Evolutionary conservation across 2,113 vertebrate genomes (phyloP).

Genomic region (Phylloscopus trochiloides): DNA sequence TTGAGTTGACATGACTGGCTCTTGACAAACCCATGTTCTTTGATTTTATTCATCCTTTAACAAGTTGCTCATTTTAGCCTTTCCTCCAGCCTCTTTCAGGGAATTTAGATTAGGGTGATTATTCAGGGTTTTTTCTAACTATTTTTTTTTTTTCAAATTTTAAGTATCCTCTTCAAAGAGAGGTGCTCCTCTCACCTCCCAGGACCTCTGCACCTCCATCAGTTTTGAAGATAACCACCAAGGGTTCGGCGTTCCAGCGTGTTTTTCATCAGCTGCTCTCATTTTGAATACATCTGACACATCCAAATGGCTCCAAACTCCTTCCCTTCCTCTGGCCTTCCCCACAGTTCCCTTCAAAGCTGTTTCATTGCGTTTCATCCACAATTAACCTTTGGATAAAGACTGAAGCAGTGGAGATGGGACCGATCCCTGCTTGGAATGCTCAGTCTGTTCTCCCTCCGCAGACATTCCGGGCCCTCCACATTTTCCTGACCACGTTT

Average conservation of each 20-base stretch:
- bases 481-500: background rate
- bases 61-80: slow-evolving; percentile 20
- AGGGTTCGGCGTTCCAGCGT: background rate
- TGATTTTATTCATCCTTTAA: slow-evolving; percentile 33
- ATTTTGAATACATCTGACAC: background rate
- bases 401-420: background rate
- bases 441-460: background rate
- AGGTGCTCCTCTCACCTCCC: slow-evolving; percentile 13
- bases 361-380: background rate
- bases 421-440: background rate
- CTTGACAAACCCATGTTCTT: slow-evolving; percentile 23
- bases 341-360: background rate
- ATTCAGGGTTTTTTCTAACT: background rate
- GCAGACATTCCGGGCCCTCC: background rate
- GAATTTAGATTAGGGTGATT: slow-evolving; percentile 16
- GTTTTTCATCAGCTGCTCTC: slow-evolving; percentile 6
- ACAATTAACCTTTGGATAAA: slow-evolving; percentile 6
- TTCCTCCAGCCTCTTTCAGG: slow-evolving; percentile 8
- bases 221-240: background rate
- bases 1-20: background rate
- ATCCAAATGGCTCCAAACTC: background rate
- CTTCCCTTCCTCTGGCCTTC: background rate
- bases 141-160: background rate
- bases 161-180: slow-evolving; percentile 7
- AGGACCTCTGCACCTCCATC: background rate